Base-by-base conservation (phyloP, 2,113 vertebrate species). In the Zootoca vivipara region DNA sequence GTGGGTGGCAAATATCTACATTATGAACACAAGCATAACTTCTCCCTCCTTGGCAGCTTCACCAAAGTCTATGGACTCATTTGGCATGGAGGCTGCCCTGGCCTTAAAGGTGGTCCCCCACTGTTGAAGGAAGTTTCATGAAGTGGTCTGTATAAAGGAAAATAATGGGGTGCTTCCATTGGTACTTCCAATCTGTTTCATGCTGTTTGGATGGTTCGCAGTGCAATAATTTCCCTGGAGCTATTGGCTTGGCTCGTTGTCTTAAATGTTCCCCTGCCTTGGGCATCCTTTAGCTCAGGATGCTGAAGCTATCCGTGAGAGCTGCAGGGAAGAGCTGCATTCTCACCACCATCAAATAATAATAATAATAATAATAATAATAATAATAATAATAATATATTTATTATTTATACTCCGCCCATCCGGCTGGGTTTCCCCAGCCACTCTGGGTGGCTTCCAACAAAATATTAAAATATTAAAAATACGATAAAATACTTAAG, bases 1-100 rank as follows among this genome's bases (percentile, higher is more conserved):
- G 90, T 95, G 95, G 94, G 95, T 95, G 95, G 95, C 87, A 91
- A 92, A 89, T 93, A 92, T 93, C 94, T 92, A 46, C 85, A 28
- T 87, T 94, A 86, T 90, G 84, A 94, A 93, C 94, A 91, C 91
- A 90, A 92, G 95, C 85, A 88, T 33, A 87, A 88, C 87, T 91
- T 91, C 93, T 94, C 93, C 86, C 88, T 74, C 92, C 58, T 94
- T 95, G 93, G 93, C 90, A 87, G 88, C 75, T 92, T 86, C 90
- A 78, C 92, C 77, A 92, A 88, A 94, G 91, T 89, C 30, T 46
- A 82, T 87, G 78, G 74, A 86, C 86, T 93, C 91, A 94, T 93
- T 93, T 94, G 92, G 89, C 80, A 42, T n/a, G 70, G 62, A 78
- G 85, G 86, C 93, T 91, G 86, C 87, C 85, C 89, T 92, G 75